Evolutionary conservation across 2,113 vertebrate genomes (phyloP), one percentile per base, ranked within the genome.

Genomic region (Hippoglossus stenolepis): DNA sequence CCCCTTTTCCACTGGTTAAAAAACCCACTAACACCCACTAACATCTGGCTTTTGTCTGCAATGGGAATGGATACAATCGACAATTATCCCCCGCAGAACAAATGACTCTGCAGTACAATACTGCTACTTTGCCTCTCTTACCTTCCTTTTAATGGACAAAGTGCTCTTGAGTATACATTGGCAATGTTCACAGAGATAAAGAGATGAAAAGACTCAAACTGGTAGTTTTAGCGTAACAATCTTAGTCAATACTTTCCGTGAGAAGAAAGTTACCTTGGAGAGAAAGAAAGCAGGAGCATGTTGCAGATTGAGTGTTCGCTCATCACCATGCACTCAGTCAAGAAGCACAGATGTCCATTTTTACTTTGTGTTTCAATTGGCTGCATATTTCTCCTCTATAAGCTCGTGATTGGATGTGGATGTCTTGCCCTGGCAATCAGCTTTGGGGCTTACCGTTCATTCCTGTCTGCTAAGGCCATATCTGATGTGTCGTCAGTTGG

Each of bases 321-420:
- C 13, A 65, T 26, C 53, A 45, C 57, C 63, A 23, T 1, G 2
- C 12, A 23, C 2, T 77, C 40, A 26, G 43, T 84, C 58, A 75
- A 5, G 18, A 79, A 40, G 69, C 57, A 35, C 81, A 80, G 67
- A 80, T 79, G 49, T 77, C 73, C 49, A 62, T 43, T 68, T 86
- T 58, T 23, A 62, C 45, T 56, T 54, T 70, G 64, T 62, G 56
- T 71, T 80, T 85, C 68, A 72, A 35, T 49, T 57, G 51, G 24
- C 67, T 73, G 56, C 75, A 21, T 73, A 2, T 68, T 31, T 63
- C 49, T 23, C 45, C 15, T 65, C 23, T 43, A 9, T 17, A 49
- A 83, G n/a, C 53, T 15, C 11, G 0, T 7, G n/a, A 43, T 72
- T 62, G 49, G 57, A 78, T 2, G n/a, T 57, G 40, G 40, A 67